Percentiles rank a stretch among this genome's conserved stretches.
These are phyloP conservation scores for Chelon labrosus DNA, from an alignment of 2,797 vertebrate genomes.

Conservation along the genomic window DNA sequence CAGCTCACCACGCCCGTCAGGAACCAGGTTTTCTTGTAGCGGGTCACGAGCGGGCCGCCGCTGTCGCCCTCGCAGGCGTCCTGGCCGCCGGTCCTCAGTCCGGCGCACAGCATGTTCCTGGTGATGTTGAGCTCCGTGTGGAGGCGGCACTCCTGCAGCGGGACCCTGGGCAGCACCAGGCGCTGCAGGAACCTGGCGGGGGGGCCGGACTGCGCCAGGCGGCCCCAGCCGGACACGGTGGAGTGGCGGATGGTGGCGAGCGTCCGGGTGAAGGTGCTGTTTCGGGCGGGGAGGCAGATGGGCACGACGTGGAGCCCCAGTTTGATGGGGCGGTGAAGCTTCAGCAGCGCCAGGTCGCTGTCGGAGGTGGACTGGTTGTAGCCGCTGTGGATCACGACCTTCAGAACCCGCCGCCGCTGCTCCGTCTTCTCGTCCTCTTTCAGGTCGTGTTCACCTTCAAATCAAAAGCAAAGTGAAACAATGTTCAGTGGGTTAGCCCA, in stretches of 20 bases:
- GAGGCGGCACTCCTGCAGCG: slow-evolving; percentile 86
- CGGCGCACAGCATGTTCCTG: slow-evolving; percentile 95
- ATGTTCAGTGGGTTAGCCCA: too few relatives aligned
- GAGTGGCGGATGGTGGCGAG: slow-evolving; percentile 84
- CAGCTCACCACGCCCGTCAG: slow-evolving; percentile 95
- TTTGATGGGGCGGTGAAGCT: slow-evolving; percentile 76
- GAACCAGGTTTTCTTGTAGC: slow-evolving; percentile 91
- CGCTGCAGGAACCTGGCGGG: slow-evolving; percentile 83
- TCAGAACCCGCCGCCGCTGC: slow-evolving; percentile 80
- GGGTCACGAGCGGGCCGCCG: slow-evolving; percentile 91
- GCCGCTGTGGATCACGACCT: slow-evolving; percentile 79
- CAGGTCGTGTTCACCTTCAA: slow-evolving; percentile 87
- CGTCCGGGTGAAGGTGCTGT: slow-evolving; percentile 78
- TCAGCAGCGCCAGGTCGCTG: slow-evolving; percentile 90
- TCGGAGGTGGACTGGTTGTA: slow-evolving; percentile 78
- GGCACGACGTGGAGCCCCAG: slow-evolving; percentile 84
- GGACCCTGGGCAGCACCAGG: slow-evolving; percentile 86
- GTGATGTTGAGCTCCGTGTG: slow-evolving; percentile 85
- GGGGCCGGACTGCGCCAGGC: slow-evolving; percentile 82
- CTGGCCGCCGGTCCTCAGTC: slow-evolving; percentile 79
- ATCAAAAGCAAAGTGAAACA: neutral
- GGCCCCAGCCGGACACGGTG: slow-evolving; percentile 94
- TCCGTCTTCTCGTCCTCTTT: slow-evolving; percentile 73
- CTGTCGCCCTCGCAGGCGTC: slow-evolving; percentile 94
- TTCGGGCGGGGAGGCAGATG: slow-evolving; percentile 88